Conservation (phyloP, 2,113 vertebrate genomes). For the Epinephelus fuscoguttatus region DNA sequence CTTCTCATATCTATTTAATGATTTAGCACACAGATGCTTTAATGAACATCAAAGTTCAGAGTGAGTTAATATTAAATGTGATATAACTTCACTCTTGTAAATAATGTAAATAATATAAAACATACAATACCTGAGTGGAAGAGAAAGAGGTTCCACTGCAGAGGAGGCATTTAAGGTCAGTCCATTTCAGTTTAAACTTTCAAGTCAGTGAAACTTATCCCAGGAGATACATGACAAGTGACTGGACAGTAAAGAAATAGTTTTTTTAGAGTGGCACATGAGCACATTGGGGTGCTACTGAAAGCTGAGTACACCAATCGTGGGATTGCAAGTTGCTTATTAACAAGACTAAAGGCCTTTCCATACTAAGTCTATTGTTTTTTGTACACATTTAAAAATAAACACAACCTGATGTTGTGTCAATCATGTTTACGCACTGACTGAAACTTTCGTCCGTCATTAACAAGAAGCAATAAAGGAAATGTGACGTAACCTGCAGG, state of each 20-base stretch:
- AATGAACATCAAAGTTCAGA: neutral
- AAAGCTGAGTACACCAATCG: neutral
- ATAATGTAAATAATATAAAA: neutral
- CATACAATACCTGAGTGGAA: neutral
- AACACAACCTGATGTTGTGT: no score
- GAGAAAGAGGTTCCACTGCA: neutral
- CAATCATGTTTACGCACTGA: no score
- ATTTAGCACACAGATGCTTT: neutral
- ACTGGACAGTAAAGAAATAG: neutral
- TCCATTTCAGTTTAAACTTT: neutral
- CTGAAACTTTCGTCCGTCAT: no score
- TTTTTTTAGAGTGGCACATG: neutral
- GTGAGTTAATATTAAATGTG: neutral
- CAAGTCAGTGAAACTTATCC: neutral
- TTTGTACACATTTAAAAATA: no score
- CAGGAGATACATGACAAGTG: neutral
- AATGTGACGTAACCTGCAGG: no score
- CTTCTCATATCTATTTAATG: neutral
- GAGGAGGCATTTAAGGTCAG: neutral
- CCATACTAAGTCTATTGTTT: no score
- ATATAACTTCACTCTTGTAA: neutral
- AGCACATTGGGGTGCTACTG: neutral
- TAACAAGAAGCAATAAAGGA: no score
- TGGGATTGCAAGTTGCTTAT: no score
- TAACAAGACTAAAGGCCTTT: no score